These are phyloP conservation scores for Coreoperca whiteheadi DNA, from an alignment of 2,113 vertebrate species.

Conservation along the genomic window DNA sequence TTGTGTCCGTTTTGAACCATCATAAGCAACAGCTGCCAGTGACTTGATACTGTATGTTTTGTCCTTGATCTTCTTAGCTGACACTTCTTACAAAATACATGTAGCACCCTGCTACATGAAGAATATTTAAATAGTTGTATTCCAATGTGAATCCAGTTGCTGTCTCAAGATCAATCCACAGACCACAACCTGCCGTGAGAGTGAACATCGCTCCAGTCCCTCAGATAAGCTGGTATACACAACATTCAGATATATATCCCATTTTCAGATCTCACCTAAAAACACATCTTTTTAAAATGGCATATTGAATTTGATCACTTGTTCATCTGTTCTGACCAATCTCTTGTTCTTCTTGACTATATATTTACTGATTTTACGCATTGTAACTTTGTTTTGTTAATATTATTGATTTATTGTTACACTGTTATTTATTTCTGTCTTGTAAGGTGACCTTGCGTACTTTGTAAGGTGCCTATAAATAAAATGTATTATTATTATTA, in stretches of 20 bases:
- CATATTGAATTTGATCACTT: no score
- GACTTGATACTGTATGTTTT: neutral
- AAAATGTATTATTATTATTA: no score
- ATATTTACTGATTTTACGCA: no score
- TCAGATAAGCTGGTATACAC: slow-evolving; percentile 24
- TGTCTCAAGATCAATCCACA: neutral
- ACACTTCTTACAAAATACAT: neutral
- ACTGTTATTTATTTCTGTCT: no score
- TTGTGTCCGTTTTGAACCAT: neutral
- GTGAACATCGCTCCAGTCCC: neutral
- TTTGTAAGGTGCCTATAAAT: no score
- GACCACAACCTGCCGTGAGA: slow-evolving; percentile 19
- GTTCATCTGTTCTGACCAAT: no score
- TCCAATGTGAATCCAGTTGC: neutral
- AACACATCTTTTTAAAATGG: no score
- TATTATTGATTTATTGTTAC: no score
- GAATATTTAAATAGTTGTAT: neutral
- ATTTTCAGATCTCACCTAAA: no score
- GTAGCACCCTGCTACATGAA: slow-evolving; percentile 1
- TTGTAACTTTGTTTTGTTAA: no score
- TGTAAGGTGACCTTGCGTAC: no score
- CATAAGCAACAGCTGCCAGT: slow-evolving; percentile 7
- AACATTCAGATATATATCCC: slow-evolving; percentile 26
- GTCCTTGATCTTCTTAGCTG: neutral
- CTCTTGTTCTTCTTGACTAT: no score